A percentile compares a stretch with the other conserved stretches of the same genome.
These are phyloP conservation scores for Xiphorhynchus erythropygius DNA, from an alignment of 2,797 vertebrate species.

Conservation along the genomic window DNA sequence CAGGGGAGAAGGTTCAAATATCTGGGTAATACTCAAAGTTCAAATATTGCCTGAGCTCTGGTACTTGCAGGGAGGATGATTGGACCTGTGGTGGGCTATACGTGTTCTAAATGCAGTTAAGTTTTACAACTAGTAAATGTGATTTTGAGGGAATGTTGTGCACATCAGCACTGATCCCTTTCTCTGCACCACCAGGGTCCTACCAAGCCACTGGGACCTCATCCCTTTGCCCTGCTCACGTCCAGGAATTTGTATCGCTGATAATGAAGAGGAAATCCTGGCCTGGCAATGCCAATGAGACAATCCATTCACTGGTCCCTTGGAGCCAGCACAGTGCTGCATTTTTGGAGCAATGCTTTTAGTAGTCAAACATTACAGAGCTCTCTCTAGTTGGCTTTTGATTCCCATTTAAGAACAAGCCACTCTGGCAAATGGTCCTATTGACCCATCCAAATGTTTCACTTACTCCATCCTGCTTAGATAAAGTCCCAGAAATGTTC, in stretches of 20 bases:
- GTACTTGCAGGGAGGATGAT: not conserved
- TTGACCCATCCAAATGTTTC: not conserved
- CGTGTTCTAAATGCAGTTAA: not conserved
- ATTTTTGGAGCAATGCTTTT: constrained; percentile 19
- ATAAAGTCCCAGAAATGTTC: constrained; percentile 21
- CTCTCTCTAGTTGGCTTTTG: not conserved
- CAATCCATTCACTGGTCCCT: not conserved
- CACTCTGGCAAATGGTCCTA: constrained; percentile 27
- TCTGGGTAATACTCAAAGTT: too few relatives aligned
- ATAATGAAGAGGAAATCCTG: not conserved
- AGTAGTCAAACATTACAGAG: constrained; percentile 27
- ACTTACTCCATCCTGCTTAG: not conserved
- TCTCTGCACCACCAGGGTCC: not conserved
- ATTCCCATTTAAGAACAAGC: not conserved
- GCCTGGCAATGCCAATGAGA: not conserved
- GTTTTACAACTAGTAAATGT: rapidly evolving
- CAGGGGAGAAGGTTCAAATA: not conserved
- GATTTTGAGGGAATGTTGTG: not conserved
- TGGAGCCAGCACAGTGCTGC: not conserved
- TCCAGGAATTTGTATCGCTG: rapidly evolving
- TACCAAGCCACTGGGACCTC: not conserved
- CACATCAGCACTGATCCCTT: not conserved
- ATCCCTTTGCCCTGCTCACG: rapidly evolving
- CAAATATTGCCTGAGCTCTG: not conserved
- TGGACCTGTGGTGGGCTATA: not conserved